Evolutionary conservation across 2,888 invertebrate genomes (phyloP), one percentile per base, ranked within the genome.

Genomic region (Tricholauxania praeusta): DNA sequence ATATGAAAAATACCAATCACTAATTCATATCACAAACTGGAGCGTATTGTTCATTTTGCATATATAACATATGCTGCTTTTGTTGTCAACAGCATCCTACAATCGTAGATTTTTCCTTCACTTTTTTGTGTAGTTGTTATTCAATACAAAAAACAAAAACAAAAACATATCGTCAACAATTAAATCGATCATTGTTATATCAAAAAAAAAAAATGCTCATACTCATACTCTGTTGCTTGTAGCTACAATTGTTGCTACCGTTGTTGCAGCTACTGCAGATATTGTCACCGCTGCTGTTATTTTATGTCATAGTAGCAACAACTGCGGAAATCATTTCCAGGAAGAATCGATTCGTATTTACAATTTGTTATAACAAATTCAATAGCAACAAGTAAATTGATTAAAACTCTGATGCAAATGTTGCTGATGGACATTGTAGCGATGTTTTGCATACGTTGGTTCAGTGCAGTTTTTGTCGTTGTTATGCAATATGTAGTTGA

Each of bases 321-420:
- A n/a, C 7, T 51, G 64, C 60, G 60, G 60, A 60, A 65, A 65
- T 51, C 49, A 51, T 65, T 57, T 67, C 57, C 47, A 57, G 47
- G 67, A 67, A 55, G 3, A 39, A 39, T 39, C 39, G 39, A 3
- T 39, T 39, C 39, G 39, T 67, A 67, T 67, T 55, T 67, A 67
- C 67, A 67, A 55, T 55, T 67, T 67, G 67, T 67, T 48, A 67
- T 57, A 48, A 67, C 57, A 67, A 67, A 67, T 67, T 67, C 67
- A 67, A 57, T 67, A 57, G 67, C 39, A 39, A 39, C 39, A 39
- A 39, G 39, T 67, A 67, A 67, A 67, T 67, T 57, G 67, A 67
- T 67, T 67, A 57, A 67, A 67, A 67, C 57, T 39, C 47, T 12
- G 32, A 67, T 67, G 67, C 67, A 67, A 67, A 67, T 67, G 47